Evolutionary conservation across 2,888 invertebrate species (phyloP), one percentile per base, ranked within the genome.

Genomic region (Ophion ellenae): DNA sequence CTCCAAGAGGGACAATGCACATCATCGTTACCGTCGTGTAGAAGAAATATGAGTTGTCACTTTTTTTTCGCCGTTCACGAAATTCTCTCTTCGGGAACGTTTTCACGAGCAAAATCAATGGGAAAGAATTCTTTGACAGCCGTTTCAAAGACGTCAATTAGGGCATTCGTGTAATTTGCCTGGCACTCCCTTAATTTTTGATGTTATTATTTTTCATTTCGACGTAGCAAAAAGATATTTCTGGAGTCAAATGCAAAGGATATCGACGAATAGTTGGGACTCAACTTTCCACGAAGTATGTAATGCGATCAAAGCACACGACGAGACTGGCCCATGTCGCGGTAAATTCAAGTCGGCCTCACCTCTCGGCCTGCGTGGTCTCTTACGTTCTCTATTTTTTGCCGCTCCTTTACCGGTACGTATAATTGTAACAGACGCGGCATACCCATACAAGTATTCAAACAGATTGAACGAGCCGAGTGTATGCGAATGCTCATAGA

Each of bases 291-390:
- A 40, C 57, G 10, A 69, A 59, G 28, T 40, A 88, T 87, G 90
- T 86, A 80, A 84, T 86, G 74, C 85, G 88, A 89, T 86, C 89
- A 90, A 90, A 91, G 89, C 90, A 89, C 87, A 90, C 85, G 85
- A 87, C 71, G 86, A 88, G 89, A 93, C 93, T 93, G 92, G 85
- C 87, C 77, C 36, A 28, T 66, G 45, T 74, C n/a, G 32, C 59
- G 64, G 63, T 59, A 69, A 24, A 69, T 80, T 71, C 70, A 59
- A 61, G 40, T 71, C 47, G 47, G 83, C 81, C 83, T 88, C 88
- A 85, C 85, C 85, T 86, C 85, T 45, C 67, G 81, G 74, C 59
- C 83, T 59, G 77, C 71, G 83, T 67, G 84, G 83, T 83, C 88
- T 84, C 83, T 77, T 75, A 71, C 85, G 78, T 76, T 77, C 85